Percentiles rank a stretch among this genome's conserved stretches.
These are phyloP conservation scores for Camarhynchus parvulus DNA, from an alignment of 2,113 vertebrate genomes.

Conservation along the genomic window DNA sequence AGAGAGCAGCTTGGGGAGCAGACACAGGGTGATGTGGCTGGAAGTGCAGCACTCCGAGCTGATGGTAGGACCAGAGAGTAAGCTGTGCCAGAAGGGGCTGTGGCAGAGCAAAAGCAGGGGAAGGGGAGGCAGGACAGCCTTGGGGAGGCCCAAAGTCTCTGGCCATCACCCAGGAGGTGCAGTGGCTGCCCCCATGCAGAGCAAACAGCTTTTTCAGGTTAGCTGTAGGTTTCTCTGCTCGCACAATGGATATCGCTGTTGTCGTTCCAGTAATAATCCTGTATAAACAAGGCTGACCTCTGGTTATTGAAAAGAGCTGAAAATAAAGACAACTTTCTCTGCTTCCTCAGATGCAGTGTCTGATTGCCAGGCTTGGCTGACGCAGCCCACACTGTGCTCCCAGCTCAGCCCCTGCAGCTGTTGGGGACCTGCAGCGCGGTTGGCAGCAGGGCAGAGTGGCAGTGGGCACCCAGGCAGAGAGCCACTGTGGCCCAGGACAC, in stretches of 20 bases:
- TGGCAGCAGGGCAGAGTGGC: not conserved
- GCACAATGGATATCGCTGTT: not conserved
- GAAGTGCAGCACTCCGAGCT: rapidly evolving
- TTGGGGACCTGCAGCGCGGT: rapidly evolving
- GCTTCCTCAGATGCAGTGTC: not conserved
- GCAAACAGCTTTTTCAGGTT: not conserved
- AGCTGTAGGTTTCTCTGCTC: not conserved
- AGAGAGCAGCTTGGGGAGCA: not conserved
- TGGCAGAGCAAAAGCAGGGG: not conserved
- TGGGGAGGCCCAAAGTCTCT: not conserved
- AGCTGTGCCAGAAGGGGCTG: not conserved
- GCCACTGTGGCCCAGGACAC: not conserved
- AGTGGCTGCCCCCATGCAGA: rapidly evolving
- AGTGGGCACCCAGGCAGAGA: not conserved
- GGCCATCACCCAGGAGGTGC: not conserved
- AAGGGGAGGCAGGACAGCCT: not conserved
- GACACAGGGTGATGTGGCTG: not conserved
- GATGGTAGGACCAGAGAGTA: not conserved
- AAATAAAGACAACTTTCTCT: slow-evolving; percentile 24
- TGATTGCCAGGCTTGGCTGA: not conserved
- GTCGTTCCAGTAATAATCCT: not conserved
- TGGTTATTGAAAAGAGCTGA: slow-evolving; percentile 23
- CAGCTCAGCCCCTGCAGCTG: not conserved
- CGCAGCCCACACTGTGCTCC: rapidly evolving
- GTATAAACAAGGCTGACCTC: slow-evolving; percentile 18